Evolutionary conservation across 92 coral and sea anemone species (phyloP), one percentile per base, ranked within the genome.

Genomic region (Umimayanthus chanpuru): DNA sequence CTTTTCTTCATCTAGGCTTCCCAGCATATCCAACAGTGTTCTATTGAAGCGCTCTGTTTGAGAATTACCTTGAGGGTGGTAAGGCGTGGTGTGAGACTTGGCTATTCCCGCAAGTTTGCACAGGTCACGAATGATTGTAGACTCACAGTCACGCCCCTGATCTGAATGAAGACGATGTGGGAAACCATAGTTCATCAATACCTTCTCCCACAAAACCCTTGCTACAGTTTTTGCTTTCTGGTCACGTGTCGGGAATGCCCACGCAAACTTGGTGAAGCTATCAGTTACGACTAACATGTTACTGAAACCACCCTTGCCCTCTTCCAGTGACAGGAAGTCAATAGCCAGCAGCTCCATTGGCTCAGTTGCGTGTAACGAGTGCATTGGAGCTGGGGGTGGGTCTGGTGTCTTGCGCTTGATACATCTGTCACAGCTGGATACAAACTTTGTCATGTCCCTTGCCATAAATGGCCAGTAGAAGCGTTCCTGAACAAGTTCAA

Each of bases 401-500:
- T n/a, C n/a, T n/a, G n/a, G 43, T 80, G 74, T 6, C 76, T 86
- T 76, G 93, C 67, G n/a, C 90, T 88, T 90, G 76, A n/a, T n/a
- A n/a, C n/a, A n/a, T n/a, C n/a, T n/a, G n/a, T n/a, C n/a, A n/a
- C n/a, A n/a, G n/a, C n/a, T n/a, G n/a, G n/a, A n/a, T n/a, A n/a
- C n/a, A n/a, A n/a, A n/a, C n/a, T n/a, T n/a, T n/a, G n/a, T n/a
- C n/a, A n/a, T n/a, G n/a, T n/a, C n/a, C n/a, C n/a, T n/a, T n/a
- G n/a, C n/a, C n/a, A n/a, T n/a, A n/a, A 77, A 72, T 12, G 92
- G 95, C 88, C 93, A 92, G 78, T 61, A 89, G 76, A 91, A 89
- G 28, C 86, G 88, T 72, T 70, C 78, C 38, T 81, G 87, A 32
- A 92, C 65, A 44, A 89, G 92, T 43, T 92, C 92, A 26, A 86